Evolutionary conservation across 2,888 invertebrate species (phyloP).

Genomic region (Gnatocerus cornutus): DNA sequence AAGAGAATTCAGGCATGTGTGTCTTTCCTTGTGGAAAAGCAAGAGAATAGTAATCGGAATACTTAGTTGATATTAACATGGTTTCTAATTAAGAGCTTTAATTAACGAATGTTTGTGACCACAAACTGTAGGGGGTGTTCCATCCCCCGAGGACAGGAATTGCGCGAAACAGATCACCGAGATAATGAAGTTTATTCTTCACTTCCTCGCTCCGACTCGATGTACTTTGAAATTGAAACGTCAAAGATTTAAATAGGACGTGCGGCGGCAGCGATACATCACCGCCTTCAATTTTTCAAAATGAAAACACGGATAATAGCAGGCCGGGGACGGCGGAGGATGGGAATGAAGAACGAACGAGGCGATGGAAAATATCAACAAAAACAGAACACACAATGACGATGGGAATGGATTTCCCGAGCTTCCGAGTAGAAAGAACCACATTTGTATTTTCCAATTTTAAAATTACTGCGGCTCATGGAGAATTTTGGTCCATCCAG

Average conservation of each 20-base stretch:
- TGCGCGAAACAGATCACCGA: slow-evolving; percentile 46
- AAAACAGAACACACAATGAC: not conserved
- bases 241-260: slow-evolving; percentile 42
- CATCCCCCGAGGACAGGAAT: slow-evolving; percentile 35
- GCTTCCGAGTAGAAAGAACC: too few species aligned
- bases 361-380: not conserved
- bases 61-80: slow-evolving; percentile 44
- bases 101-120: slow-evolving; percentile 50
- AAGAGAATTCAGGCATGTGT: slow-evolving; percentile 15
- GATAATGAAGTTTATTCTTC: slow-evolving; percentile 51
- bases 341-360: not conserved
- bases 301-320: not conserved
- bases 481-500: too few species aligned
- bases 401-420: not conserved
- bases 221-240: slow-evolving; percentile 45
- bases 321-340: not conserved
- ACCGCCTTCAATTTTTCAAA: slow-evolving; percentile 13
- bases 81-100: slow-evolving; percentile 49
- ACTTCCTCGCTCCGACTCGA: slow-evolving; percentile 31
- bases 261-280: slow-evolving; percentile 10
- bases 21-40: slow-evolving; percentile 36
- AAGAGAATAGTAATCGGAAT: slow-evolving; percentile 29
- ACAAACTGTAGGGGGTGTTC: slow-evolving; percentile 24
- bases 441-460: too few species aligned
- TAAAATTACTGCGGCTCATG: too few species aligned